Evolutionary conservation across 2,113 vertebrate species (phyloP).

Genomic region (Henicopernis longicauda): DNA sequence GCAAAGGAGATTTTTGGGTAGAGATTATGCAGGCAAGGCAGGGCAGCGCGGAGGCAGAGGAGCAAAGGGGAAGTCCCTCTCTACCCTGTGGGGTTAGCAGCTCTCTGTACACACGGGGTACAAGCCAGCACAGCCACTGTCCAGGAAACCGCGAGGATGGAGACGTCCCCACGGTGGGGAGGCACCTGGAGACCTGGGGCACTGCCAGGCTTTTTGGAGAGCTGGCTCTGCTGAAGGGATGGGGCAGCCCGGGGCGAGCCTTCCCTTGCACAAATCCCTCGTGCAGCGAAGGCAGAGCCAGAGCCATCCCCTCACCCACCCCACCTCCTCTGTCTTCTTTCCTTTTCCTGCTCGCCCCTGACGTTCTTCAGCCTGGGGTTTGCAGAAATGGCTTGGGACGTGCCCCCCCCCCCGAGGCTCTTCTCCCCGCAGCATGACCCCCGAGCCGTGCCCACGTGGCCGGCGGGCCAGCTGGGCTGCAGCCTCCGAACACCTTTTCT

Average conservation of each 20-base stretch:
- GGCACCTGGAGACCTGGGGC: neutral
- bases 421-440: neutral
- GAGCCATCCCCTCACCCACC: neutral
- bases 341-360: neutral
- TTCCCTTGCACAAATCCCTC: neutral
- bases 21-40: neutral
- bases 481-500: neutral
- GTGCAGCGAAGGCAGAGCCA: neutral
- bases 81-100: neutral
- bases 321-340: neutral
- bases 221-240: fast-evolving
- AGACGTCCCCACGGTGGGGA: neutral
- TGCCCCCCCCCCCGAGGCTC: neutral
- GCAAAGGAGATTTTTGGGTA: neutral
- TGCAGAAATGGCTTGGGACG: neutral
- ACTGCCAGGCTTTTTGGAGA: neutral
- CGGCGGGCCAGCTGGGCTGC: neutral
- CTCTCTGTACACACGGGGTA: neutral
- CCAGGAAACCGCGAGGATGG: neutral
- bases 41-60: neutral
- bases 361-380: neutral
- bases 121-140: neutral
- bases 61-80: neutral
- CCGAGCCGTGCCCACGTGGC: neutral
- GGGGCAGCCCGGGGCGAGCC: neutral